Conservation (phyloP, 1,140 invertebrate genomes). For the Rhopalosiphum padi region DNA sequence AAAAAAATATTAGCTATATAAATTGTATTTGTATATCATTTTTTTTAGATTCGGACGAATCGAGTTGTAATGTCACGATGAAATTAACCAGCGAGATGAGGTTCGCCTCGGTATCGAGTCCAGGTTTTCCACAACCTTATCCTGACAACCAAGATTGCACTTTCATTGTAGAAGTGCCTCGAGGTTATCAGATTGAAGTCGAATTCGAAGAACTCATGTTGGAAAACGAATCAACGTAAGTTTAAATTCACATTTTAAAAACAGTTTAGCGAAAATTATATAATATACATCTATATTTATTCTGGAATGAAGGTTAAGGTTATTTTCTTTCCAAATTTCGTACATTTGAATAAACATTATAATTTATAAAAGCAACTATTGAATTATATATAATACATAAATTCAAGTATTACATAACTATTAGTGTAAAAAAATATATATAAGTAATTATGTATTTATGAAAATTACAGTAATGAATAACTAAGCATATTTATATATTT, state of each 20-base stretch:
- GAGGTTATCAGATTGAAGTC: conserved; percentile 69
- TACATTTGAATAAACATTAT: not conserved
- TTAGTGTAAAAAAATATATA: not conserved
- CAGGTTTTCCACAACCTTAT: conserved; percentile 74
- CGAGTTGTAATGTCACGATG: conserved; percentile 68
- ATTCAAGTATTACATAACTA: not conserved
- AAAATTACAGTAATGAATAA: too few relatives aligned
- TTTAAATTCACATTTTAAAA: conserved; percentile 59
- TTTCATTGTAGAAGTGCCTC: conserved; percentile 68
- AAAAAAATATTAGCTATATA: not conserved
- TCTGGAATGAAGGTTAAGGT: not conserved
- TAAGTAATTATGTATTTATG: not conserved
- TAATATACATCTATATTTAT: not conserved
- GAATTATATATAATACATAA: too few relatives aligned
- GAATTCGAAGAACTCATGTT: conserved; percentile 75
- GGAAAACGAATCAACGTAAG: conserved; percentile 75
- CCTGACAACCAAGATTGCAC: conserved; percentile 74
- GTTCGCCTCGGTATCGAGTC: conserved; percentile 70
- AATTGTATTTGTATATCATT: not conserved
- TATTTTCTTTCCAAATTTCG: too few relatives aligned
- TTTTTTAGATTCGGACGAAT: conserved; percentile 30
- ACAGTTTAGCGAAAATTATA: not conserved
- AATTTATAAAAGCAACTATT: not conserved
- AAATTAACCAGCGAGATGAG: conserved; percentile 68
- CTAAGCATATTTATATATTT: too few relatives aligned